Evolutionary conservation across 2,113 vertebrate genomes (phyloP).

Genomic region (Cnemophilus loriae): DNA sequence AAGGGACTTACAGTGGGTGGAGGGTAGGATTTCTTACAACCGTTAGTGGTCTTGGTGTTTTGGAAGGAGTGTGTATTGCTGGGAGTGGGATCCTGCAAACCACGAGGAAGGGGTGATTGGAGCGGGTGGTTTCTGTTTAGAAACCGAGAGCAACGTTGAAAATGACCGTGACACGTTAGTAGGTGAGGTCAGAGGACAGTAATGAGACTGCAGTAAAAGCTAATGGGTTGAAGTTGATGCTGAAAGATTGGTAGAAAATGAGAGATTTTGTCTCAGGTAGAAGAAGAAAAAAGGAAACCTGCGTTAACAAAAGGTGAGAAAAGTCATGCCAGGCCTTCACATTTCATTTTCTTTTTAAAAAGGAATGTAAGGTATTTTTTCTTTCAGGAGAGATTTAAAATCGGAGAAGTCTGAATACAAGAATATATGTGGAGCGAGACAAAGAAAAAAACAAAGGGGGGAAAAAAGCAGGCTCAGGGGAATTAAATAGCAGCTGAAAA

Average conservation of each 20-base stretch:
- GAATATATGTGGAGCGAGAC: not conserved
- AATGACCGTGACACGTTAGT: not conserved
- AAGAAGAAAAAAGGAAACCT: not conserved
- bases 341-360: not conserved
- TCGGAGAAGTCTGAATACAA: not conserved
- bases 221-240: not conserved
- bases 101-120: not conserved
- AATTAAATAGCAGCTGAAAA: not conserved
- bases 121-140: not conserved
- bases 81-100: not conserved
- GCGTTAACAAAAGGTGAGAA: not conserved
- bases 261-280: not conserved
- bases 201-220: not conserved
- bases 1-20: not conserved
- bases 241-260: not conserved
- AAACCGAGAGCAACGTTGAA: not conserved
- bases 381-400: not conserved
- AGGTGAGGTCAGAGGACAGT: not conserved
- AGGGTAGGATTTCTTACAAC: not conserved
- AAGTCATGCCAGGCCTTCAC: accelerated
- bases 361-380: not conserved
- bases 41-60: not conserved
- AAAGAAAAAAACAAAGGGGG: not conserved
- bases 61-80: not conserved
- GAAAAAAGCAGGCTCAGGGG: not conserved